Percentiles rank a stretch among this genome's conserved stretches.
These are phyloP conservation scores for Psilopsiagon aymara DNA, from an alignment of 2,113 vertebrate genomes.

Conservation along the genomic window DNA sequence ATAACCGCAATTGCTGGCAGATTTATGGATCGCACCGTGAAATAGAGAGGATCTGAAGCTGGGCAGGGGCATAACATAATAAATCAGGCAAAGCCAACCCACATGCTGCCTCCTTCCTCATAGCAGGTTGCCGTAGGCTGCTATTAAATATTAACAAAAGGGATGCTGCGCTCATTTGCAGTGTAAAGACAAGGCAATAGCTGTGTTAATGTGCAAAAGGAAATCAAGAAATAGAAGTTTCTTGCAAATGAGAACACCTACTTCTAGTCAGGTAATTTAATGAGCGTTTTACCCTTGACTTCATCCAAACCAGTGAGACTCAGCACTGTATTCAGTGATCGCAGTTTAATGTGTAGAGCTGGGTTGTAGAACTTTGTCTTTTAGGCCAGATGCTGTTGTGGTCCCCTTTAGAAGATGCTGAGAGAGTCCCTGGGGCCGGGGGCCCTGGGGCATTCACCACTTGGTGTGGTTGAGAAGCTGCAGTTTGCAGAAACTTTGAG, in stretches of 20 bases:
- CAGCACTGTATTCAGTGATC: neutral
- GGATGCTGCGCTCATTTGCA: neutral
- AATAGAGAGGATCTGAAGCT: neutral
- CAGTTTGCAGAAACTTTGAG: neutral
- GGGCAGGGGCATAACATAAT: neutral
- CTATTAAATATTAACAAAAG: neutral
- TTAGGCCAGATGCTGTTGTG: neutral
- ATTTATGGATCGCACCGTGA: neutral
- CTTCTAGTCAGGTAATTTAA: neutral
- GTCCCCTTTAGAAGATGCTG: neutral
- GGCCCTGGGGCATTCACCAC: fast-evolving
- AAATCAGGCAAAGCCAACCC: neutral
- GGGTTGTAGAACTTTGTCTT: neutral
- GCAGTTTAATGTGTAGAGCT: neutral
- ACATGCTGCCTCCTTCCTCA: neutral
- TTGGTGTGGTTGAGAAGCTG: neutral
- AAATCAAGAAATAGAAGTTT: neutral
- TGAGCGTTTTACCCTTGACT: neutral
- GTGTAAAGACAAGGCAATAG: neutral
- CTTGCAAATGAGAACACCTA: neutral
- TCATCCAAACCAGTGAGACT: neutral
- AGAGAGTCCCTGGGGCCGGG: neutral
- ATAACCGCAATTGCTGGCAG: neutral
- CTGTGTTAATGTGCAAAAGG: neutral
- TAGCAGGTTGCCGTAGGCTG: neutral